Percentiles rank a stretch among this genome's conserved stretches.
phyloP scores from a whole-genome alignment of 2,113 vertebrate species.

The Todiramphus chloris region DNA sequence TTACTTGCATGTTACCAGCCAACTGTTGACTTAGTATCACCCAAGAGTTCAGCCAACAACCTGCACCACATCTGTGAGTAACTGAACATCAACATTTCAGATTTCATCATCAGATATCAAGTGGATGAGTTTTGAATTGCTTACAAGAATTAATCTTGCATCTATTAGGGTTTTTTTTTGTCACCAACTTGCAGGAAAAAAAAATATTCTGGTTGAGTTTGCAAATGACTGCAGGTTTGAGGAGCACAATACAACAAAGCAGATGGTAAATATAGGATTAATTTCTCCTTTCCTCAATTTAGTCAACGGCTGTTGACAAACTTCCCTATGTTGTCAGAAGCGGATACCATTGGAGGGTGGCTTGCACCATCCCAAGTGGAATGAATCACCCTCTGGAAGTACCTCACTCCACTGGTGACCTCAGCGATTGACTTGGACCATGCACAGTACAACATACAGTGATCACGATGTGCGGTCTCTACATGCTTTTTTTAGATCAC shows the following conservation, averaged over 20 bases:
- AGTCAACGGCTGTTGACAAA: neutral
- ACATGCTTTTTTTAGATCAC: neutral
- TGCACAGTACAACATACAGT: neutral
- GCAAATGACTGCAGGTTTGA: neutral
- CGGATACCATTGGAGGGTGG: neutral
- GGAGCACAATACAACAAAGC: neutral
- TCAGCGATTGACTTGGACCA: neutral
- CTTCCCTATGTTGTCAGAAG: neutral
- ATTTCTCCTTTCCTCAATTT: neutral
- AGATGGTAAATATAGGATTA: rapidly evolving
- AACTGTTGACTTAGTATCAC: neutral
- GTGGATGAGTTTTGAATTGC: neutral
- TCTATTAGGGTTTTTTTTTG: neutral
- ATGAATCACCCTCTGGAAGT: neutral
- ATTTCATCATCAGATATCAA: neutral
- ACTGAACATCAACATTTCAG: neutral
- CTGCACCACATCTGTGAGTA: neutral
- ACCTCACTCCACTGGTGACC: neutral
- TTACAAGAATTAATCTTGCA: neutral
- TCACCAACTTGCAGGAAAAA: neutral
- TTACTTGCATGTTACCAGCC: neutral
- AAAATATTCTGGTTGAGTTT: rapidly evolving
- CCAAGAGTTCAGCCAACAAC: neutral
- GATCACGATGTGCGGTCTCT: neutral
- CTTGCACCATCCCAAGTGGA: neutral